Conservation (phyloP, 1,140 invertebrate species). For the Orius laevigatus region DNA sequence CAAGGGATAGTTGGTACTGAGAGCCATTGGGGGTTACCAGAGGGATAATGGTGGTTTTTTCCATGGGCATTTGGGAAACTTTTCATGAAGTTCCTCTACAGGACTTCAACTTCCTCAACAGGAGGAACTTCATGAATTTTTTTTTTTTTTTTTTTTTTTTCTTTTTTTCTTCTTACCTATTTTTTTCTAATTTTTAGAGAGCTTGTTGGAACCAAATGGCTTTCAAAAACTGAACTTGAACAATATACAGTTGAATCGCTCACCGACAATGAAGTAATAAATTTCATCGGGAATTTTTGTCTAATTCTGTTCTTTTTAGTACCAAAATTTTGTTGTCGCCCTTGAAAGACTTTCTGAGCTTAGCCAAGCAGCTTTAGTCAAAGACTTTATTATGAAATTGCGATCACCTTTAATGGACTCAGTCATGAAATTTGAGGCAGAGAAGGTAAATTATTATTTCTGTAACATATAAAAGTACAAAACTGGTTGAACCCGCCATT, state of each 20-base stretch:
- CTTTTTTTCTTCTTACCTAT: conserved; percentile 7
- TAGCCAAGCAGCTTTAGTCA: conserved; percentile 36
- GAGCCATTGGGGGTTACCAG: not conserved
- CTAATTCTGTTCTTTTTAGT: conserved; percentile 31
- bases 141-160: not conserved
- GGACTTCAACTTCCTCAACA: too few species aligned
- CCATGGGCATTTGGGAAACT: not conserved
- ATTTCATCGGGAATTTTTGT: conserved; percentile 12
- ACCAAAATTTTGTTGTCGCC: conserved; percentile 51
- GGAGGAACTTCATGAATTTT: conserved; percentile 13
- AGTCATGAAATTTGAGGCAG: conserved; percentile 5
- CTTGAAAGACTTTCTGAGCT: conserved; percentile 53
- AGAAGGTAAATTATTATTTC: conserved; percentile 6
- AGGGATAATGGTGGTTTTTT: not conserved
- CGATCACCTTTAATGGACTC: conserved; percentile 10
- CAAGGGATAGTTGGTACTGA: too few species aligned
- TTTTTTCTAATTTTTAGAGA: conserved; percentile 10
- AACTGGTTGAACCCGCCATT: too few species aligned
- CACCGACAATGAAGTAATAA: conserved; percentile 39
- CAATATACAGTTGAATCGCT: conserved; percentile 51
- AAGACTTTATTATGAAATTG: conserved; percentile 17
- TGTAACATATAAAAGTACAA: too few species aligned
- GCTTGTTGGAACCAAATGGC: conserved; percentile 36
- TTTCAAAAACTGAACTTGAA: conserved; percentile 49
- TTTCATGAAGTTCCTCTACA: too few species aligned